phyloP scores from a whole-genome alignment of 1,140 invertebrate species.

The Chionoecetes opilio region DNA sequence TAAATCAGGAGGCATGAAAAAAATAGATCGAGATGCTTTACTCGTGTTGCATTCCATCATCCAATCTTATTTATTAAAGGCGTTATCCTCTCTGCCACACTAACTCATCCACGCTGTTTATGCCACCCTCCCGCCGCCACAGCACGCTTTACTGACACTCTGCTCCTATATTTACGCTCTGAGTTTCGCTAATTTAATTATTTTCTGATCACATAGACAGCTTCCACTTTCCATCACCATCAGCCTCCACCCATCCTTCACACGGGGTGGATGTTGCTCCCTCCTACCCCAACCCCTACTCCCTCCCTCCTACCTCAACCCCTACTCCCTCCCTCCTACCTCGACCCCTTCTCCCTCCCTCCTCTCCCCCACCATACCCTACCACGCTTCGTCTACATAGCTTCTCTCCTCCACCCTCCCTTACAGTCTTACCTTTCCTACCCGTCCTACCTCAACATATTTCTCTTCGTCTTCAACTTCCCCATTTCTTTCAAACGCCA shows the following conservation, averaged over 20 bases:
- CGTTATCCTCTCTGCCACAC: background rate
- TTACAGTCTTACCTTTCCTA: background rate
- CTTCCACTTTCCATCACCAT: constrained; percentile 4
- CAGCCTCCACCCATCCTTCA: background rate
- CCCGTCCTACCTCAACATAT: background rate
- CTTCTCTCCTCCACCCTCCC: background rate
- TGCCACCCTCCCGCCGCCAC: background rate
- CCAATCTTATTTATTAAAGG: background rate
- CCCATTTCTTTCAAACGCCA: background rate
- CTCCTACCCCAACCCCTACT: background rate
- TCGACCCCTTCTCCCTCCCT: background rate
- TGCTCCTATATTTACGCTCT: background rate
- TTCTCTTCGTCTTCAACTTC: background rate
- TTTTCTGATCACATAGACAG: background rate
- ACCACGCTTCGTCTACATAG: background rate
- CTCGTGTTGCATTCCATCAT: no score
- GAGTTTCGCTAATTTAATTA: background rate
- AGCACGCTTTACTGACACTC: background rate
- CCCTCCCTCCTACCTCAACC: background rate
- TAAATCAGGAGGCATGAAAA: no score
- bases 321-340: background rate
- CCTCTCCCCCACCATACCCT: background rate
- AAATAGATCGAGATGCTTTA: no score
- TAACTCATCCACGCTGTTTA: background rate
- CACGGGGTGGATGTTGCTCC: background rate